Evolutionary conservation across 1,140 invertebrate species (phyloP), one percentile per base, ranked within the genome.

Genomic region (Brachionus calyciflorus): DNA sequence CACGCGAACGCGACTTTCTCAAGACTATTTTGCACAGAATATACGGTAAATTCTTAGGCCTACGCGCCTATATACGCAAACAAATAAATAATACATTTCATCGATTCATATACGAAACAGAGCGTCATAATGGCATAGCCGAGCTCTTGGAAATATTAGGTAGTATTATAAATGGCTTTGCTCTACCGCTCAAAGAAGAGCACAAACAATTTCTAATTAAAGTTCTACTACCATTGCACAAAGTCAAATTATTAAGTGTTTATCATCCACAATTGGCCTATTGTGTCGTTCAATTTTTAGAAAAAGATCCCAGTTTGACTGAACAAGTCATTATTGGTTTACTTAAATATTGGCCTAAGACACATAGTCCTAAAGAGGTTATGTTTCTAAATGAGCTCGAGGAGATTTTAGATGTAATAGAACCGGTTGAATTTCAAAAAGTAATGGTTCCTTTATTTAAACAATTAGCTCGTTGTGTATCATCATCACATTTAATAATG

Each of bases 91-190:
- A 86, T 80, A 86, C 85, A 79, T 86, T 86, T 82, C 85, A 84
- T 80, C 82, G 82, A 82, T 85, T 99, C 89, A 97, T 99, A 83
- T 99, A 98, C 87, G 96, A 99, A 88, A 99, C 96, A 28, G 96
- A 99, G 83, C 93, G 94, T 84, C 94, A 97, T 86, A 99, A 99
- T 87, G 96, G 96, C 78, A 94, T 98, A 82, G 95, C 93, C 44
- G 96, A 99, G 85, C 87, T 99, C 79, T 88, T 99, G 80, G 96
- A 99, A 88, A 98, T 99, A 84, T 89, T 99, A 82, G 96, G 94
- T 83, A 95, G 93, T 87, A 97, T 97, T 84, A 96, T 97, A 82
- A 97, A 97, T 86, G 94, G 94, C 26, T 97, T 97, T 87, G 94
- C 94, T 78, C 86, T 96, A 80, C 94, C 94, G 7, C 79, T 86